Conservation (phyloP, 2,888 invertebrate species). For the Acanthosoma haemorrhoidale region DNA sequence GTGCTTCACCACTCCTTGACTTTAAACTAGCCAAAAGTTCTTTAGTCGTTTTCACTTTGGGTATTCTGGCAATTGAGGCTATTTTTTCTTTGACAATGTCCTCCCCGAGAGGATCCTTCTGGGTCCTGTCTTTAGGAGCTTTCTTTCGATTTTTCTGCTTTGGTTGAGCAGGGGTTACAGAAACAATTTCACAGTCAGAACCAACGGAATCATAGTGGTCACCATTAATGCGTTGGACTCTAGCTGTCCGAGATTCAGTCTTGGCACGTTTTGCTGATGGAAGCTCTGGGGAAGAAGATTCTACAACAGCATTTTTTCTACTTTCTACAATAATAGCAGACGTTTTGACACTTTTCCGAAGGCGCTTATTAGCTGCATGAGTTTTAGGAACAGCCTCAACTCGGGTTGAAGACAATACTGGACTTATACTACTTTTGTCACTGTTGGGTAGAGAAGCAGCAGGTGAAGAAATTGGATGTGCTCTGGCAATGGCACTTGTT, state of each 20-base stretch:
- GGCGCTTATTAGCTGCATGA: constrained; percentile 52
- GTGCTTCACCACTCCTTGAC: constrained; percentile 39
- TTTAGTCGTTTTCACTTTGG: constrained; percentile 69
- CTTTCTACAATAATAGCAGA: neutral
- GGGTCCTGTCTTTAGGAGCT: constrained; percentile 52
- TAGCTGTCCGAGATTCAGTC: constrained; percentile 26
- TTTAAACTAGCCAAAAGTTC: constrained; percentile 58
- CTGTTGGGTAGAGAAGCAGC: constrained; percentile 47
- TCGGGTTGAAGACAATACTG: constrained; percentile 29
- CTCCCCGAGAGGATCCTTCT: constrained; percentile 44
- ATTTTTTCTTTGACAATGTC: constrained; percentile 54
- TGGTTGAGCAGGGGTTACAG: constrained; percentile 40
- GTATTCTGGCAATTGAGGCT: constrained; percentile 56
- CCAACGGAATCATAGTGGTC: constrained; percentile 41
- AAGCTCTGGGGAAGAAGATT: constrained; percentile 41
- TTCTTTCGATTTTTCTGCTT: constrained; percentile 55
- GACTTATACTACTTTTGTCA: constrained; percentile 37
- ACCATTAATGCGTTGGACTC: constrained; percentile 32
- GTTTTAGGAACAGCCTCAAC: constrained; percentile 49
- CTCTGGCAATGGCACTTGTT: constrained; percentile 24
- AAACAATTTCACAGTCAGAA: constrained; percentile 41
- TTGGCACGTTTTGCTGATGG: constrained; percentile 31
- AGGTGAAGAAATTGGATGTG: constrained; percentile 44
- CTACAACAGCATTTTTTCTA: neutral
- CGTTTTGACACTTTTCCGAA: constrained; percentile 48